phyloP scores from a whole-genome alignment of 2,888 invertebrate genomes.

The Plebejus argus region DNA sequence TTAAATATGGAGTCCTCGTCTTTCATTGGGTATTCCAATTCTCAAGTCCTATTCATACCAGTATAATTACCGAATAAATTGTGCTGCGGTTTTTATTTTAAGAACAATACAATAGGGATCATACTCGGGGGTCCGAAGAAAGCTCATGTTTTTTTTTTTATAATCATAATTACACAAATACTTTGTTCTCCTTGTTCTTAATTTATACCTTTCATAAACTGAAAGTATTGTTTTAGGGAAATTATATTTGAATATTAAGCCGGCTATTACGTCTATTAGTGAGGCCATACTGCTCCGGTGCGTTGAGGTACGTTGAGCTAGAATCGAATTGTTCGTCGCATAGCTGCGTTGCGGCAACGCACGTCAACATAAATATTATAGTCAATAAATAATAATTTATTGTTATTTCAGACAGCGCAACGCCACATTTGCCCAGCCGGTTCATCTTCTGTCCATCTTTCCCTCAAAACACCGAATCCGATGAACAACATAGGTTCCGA shows the following conservation, averaged over 20 bases:
- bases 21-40: background rate
- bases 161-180: slow-evolving; percentile 11
- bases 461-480: too few relatives aligned
- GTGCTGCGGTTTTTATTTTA: background rate
- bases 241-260: background rate
- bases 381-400: too few relatives aligned
- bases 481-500: too few relatives aligned
- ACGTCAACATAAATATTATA: too few relatives aligned
- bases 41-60: slow-evolving; percentile 10
- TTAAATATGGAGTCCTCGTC: background rate
- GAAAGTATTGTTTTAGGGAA: background rate
- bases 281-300: too few relatives aligned
- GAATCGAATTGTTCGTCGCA: too few relatives aligned
- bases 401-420: too few relatives aligned
- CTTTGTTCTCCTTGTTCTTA: slow-evolving; percentile 1
- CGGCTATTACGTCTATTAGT: background rate
- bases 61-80: slow-evolving; percentile 22
- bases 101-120: slow-evolving; percentile 20
- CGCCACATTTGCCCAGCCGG: too few relatives aligned
- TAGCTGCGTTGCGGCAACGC: too few relatives aligned
- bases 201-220: background rate
- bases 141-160: slow-evolving; percentile 11
- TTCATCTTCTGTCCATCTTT: too few relatives aligned
- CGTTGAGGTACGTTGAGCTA: too few relatives aligned
- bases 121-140: background rate